phyloP scores from a whole-genome alignment of 2,113 vertebrate genomes.

The Aphyosemion australe region DNA sequence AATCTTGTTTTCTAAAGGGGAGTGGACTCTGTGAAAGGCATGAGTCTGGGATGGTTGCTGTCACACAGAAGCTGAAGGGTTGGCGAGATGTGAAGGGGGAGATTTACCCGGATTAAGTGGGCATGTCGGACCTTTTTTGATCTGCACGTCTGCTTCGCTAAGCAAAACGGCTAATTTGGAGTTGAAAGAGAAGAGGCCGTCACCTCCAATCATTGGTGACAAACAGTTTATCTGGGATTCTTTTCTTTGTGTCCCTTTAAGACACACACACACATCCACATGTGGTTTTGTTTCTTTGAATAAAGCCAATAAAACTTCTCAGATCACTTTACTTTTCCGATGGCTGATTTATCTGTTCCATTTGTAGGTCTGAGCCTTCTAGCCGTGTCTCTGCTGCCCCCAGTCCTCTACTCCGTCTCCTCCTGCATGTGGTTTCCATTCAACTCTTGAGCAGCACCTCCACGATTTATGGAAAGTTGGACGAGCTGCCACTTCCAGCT shows the following conservation, averaged over 20 bases:
- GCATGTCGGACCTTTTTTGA: slow-evolving; percentile 78
- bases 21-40: slow-evolving; percentile 48
- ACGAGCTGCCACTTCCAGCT: slow-evolving; percentile 72
- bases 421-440: slow-evolving; percentile 78
- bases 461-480: slow-evolving; percentile 80
- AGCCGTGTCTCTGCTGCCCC: background rate
- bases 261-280: slow-evolving; percentile 20
- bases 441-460: slow-evolving; percentile 64
- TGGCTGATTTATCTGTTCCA: slow-evolving; percentile 67
- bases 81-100: slow-evolving; percentile 72
- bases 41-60: slow-evolving; percentile 69
- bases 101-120: slow-evolving; percentile 77
- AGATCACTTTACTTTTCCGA: slow-evolving; percentile 64
- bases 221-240: background rate
- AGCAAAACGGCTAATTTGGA: slow-evolving; percentile 77
- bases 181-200: slow-evolving; percentile 67
- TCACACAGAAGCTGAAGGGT: slow-evolving; percentile 71
- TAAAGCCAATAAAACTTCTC: slow-evolving; percentile 49
- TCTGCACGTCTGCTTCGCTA: slow-evolving; percentile 66
- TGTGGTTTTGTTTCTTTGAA: slow-evolving; percentile 66
- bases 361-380: slow-evolving; percentile 36
- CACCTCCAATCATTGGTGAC: slow-evolving; percentile 54
- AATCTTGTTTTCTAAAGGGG: background rate
- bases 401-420: background rate
- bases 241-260: background rate